phyloP scores from a whole-genome alignment of 2,888 invertebrate genomes.

The Lepidocyrtinus sp. region DNA sequence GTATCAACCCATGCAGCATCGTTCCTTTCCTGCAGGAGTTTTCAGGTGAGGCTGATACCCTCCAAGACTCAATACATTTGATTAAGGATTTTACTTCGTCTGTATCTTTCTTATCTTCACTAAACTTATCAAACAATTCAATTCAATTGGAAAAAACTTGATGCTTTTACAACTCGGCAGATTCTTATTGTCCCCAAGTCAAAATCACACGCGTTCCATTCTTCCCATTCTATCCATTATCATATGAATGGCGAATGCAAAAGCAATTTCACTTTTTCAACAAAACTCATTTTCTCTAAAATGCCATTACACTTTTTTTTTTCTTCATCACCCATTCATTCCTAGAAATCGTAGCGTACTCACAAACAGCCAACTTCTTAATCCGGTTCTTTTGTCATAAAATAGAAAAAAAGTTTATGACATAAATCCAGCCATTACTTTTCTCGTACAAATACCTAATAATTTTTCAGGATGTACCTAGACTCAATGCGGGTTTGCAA shows the following conservation, averaged over 20 bases:
- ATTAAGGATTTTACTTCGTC: constrained; percentile 26
- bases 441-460: too few species aligned
- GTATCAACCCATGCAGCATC: constrained; percentile 60
- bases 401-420: constrained; percentile 45
- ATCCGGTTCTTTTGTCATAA: constrained; percentile 49
- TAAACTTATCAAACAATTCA: background rate
- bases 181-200: too few species aligned
- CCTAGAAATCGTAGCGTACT: background rate
- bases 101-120: constrained; percentile 44
- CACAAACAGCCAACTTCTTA: too few species aligned
- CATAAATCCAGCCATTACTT: constrained; percentile 28
- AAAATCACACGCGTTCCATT: background rate
- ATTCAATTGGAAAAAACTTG: background rate
- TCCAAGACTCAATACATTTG: too few species aligned
- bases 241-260: background rate
- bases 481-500: too few species aligned
- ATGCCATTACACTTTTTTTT: background rate
- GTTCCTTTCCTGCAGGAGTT: constrained; percentile 67
- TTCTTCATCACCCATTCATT: background rate
- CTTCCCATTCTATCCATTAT: background rate
- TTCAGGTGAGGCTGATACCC: constrained; percentile 64
- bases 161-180: too few species aligned
- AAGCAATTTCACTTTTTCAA: background rate
- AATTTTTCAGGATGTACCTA: too few species aligned
- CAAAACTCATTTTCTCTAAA: background rate